phyloP scores from a whole-genome alignment of 2,113 vertebrate species.

The Labrus mixtus region DNA sequence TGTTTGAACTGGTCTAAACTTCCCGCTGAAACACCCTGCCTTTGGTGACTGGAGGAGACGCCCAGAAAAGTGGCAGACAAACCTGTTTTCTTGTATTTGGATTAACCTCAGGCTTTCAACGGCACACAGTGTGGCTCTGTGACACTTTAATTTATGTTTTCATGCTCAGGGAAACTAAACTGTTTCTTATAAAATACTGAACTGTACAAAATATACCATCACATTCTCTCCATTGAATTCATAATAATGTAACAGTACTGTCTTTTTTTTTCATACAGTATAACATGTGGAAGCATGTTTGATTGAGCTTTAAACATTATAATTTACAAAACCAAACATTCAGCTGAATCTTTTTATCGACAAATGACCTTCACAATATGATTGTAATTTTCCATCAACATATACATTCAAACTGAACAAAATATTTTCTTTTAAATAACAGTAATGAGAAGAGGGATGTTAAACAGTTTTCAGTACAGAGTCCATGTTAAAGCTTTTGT shows the following conservation, averaged over 20 bases:
- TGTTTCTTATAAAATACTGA: slow-evolving; percentile 34
- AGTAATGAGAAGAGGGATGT: not conserved
- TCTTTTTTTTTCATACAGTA: slow-evolving; percentile 15
- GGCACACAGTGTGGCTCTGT: slow-evolving; percentile 5
- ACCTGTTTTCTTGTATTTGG: slow-evolving; percentile 64
- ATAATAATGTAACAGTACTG: slow-evolving; percentile 6
- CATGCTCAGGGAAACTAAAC: slow-evolving; percentile 28
- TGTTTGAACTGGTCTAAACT: slow-evolving; percentile 62
- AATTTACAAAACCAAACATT: slow-evolving; percentile 31
- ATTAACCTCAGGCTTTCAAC: slow-evolving; percentile 24
- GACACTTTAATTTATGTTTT: slow-evolving; percentile 35
- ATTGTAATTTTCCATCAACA: not conserved
- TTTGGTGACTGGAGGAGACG: slow-evolving; percentile 15
- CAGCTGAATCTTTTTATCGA: slow-evolving; percentile 11
- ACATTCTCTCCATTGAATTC: slow-evolving; percentile 22
- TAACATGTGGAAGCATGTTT: slow-evolving; percentile 18
- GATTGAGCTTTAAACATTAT: slow-evolving; percentile 8
- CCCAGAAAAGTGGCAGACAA: slow-evolving; percentile 41
- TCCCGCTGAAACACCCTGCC: slow-evolving; percentile 34
- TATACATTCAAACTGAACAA: slow-evolving; percentile 5
- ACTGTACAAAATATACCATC: slow-evolving; percentile 42
- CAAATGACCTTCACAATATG: not conserved
- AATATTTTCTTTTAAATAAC: not conserved
- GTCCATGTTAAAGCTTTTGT: slow-evolving; percentile 1
- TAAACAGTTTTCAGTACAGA: not conserved